Conservation (phyloP, 2,113 vertebrate species). For the Podocnemis expansa region DNA sequence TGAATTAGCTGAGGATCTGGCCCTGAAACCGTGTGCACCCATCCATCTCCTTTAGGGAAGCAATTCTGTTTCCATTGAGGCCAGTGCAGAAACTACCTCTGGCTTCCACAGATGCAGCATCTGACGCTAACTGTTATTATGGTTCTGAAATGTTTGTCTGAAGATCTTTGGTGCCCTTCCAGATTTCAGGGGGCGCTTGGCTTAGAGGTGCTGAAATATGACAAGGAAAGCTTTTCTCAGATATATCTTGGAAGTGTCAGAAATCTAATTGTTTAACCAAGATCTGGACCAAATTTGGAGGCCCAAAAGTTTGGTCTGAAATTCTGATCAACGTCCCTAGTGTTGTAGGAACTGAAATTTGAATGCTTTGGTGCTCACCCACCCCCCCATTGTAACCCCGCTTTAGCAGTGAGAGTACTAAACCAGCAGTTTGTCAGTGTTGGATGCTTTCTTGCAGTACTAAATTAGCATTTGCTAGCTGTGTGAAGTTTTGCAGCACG, state of each 20-base stretch:
- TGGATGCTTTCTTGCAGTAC: not conserved
- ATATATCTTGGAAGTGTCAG: not conserved
- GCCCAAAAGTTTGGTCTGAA: accelerated
- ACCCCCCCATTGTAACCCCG: accelerated
- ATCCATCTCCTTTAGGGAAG: not conserved
- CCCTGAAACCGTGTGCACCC: not conserved
- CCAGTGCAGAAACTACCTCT: not conserved
- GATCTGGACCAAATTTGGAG: not conserved
- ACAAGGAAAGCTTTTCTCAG: accelerated
- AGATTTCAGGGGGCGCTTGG: accelerated
- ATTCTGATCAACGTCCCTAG: too few relatives aligned
- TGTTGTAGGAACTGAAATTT: not conserved
- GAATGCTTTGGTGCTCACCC: not conserved
- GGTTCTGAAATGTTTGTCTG: not conserved
- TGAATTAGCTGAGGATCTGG: not conserved
- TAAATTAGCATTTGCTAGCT: not conserved
- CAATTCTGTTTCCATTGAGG: not conserved
- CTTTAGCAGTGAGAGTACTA: accelerated
- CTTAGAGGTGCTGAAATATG: not conserved
- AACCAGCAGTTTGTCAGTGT: not conserved
- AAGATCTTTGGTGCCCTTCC: accelerated
- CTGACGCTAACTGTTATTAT: accelerated
- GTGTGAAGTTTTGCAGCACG: not conserved
- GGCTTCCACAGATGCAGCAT: accelerated
- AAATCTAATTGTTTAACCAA: not conserved